phyloP scores from a whole-genome alignment of 2,797 vertebrate genomes.

The Platyrinchus mystaceus region DNA sequence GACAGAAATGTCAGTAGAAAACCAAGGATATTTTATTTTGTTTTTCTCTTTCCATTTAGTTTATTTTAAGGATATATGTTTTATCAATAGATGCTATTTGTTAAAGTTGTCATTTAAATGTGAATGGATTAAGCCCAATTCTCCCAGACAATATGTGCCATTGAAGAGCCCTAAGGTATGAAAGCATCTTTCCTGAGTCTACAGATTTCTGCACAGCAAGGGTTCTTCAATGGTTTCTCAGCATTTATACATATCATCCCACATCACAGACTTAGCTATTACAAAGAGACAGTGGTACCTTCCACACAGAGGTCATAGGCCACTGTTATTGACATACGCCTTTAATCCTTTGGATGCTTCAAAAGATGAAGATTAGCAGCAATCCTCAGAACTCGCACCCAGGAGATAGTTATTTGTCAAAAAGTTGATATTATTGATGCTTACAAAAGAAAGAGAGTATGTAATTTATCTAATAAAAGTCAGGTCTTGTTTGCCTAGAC shows the following conservation, averaged over 20 bases:
- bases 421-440: conserved; percentile 79
- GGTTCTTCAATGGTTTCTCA: not conserved
- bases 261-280: conserved; percentile 13
- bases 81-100: not conserved
- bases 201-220: conserved; percentile 10
- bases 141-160: not conserved
- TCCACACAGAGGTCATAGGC: conserved; percentile 64
- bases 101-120: not conserved
- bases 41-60: not conserved
- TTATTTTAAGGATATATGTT: not conserved
- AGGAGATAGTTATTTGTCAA: conserved; percentile 74
- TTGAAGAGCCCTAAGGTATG: not conserved
- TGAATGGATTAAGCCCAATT: not conserved
- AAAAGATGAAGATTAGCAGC: conserved; percentile 78
- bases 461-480: conserved; percentile 75
- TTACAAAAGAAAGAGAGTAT: conserved; percentile 48
- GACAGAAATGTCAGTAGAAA: conserved; percentile 8
- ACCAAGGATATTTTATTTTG: not conserved
- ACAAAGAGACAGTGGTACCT: conserved; percentile 31
- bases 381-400: conserved; percentile 71
- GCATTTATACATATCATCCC: not conserved
- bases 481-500: conserved; percentile 37
- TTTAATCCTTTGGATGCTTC: conserved; percentile 78
- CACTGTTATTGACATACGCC: conserved; percentile 72
- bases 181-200: not conserved